These are phyloP conservation scores for Lasiommata megera DNA, from an alignment of 2,888 invertebrate species.

Conservation along the genomic window DNA sequence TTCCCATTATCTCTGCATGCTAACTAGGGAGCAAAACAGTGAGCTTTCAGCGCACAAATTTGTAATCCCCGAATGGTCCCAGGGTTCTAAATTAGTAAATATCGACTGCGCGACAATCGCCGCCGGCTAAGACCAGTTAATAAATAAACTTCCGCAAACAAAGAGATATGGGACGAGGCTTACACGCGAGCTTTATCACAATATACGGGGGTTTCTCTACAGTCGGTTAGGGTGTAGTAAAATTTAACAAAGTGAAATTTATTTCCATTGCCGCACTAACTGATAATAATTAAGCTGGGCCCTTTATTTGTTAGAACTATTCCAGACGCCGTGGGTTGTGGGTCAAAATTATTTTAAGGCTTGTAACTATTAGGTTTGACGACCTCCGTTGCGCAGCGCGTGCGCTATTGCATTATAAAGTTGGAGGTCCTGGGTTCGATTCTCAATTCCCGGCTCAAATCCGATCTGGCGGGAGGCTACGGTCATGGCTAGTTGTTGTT, in stretches of 20 bases:
- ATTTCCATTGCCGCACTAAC: slow-evolving; percentile 25
- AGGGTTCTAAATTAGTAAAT: slow-evolving; percentile 24
- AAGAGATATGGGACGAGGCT: slow-evolving; percentile 32
- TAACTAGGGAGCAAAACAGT: slow-evolving; percentile 1
- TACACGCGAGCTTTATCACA: slow-evolving; percentile 33
- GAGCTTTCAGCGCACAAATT: slow-evolving; percentile 3
- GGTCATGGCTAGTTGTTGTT: no score
- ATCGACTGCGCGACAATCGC: slow-evolving; percentile 29
- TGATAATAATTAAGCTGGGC: slow-evolving; percentile 29
- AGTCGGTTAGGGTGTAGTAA: slow-evolving; percentile 33
- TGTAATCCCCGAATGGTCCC: slow-evolving; percentile 6
- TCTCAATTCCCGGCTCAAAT: no score
- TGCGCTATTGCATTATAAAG: no score
- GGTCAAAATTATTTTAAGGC: no score
- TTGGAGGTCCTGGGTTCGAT: no score
- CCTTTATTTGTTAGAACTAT: slow-evolving; percentile 5
- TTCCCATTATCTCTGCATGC: background rate
- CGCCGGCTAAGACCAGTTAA: slow-evolving; percentile 30
- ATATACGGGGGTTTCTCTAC: slow-evolving; percentile 32
- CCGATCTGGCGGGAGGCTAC: no score
- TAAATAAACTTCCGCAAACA: slow-evolving; percentile 32
- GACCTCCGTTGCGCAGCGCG: no score
- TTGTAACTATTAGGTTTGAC: no score
- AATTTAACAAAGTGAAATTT: slow-evolving; percentile 35
- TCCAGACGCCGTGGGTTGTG: no score